Evolutionary conservation across 2,888 invertebrate genomes (phyloP), one percentile per base, ranked within the genome.

Genomic region (Drosophila histrio): DNA sequence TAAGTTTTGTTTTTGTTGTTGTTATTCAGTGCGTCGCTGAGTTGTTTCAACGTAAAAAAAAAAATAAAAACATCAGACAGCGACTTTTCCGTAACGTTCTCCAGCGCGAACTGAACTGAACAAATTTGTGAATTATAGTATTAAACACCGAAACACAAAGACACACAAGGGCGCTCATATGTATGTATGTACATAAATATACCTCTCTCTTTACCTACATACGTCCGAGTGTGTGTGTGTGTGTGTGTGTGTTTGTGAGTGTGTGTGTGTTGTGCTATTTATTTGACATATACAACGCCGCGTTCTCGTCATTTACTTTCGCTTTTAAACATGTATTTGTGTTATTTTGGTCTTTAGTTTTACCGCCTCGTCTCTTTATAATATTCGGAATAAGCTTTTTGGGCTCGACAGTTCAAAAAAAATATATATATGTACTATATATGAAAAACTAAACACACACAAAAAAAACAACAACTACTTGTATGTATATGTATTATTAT

Each of bases 21-120:
- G 13, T 34, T 32, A 7, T 22, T 28, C 38, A 30, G 19, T n/a
- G 63, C 43, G 28, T 62, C 56, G 43, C 41, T 22, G 24, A 56
- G 36, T 36, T 36, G 36, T 50, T 19, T 36, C 8, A 38, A 28
- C 34, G 47, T 22, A 50, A 28, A 43, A 19, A 41, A 56, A 52
- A 44, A 64, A 49, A 43, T 58, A 26, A 39, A 52, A 49, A 68
- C 58, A 77, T 70, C 60, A 64, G 70, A 63, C 68, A 54, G 72
- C 81, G 68, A 89, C 89, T 88, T 87, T 75, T 79, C 87, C 72
- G 82, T 77, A 83, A 75, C 76, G 83, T 79, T 81, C 86, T 73
- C 85, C 75, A 79, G 83, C 77, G 72, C 75, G 75, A 79, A 89
- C 89, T 89, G 87, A 87, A 76, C 72, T 70, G 56, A 74, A 81